Conservation (phyloP, 2,797 vertebrate genomes). For the Phrynocephalus forsythii region DNA sequence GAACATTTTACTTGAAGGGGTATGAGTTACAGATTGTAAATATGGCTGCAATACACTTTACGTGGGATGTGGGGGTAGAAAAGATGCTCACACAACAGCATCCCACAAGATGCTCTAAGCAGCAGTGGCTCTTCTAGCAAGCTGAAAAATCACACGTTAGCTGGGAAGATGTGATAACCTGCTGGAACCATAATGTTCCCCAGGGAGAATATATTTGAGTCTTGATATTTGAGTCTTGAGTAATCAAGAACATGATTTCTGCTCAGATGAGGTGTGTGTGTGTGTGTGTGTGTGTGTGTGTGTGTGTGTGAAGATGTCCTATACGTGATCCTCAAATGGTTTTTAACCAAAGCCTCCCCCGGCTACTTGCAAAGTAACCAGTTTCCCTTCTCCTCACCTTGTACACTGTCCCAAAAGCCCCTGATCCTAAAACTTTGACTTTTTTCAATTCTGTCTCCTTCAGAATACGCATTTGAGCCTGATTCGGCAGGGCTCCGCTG, state of each 20-base stretch:
- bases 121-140: too few species aligned
- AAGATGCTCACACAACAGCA: neutral
- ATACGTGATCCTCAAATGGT: neutral
- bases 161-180: neutral
- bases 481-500: slow-evolving; percentile 94
- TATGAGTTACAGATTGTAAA: neutral
- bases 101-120: neutral
- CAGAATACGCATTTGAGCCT: slow-evolving; percentile 97
- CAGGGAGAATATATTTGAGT: neutral
- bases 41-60: neutral
- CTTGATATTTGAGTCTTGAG: neutral
- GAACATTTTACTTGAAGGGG: neutral
- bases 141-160: neutral
- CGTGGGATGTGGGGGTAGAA: neutral
- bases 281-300: too few species aligned
- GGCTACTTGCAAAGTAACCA: neutral
- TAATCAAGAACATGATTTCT: neutral
- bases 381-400: slow-evolving; percentile 81
- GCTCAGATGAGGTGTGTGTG: neutral
- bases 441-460: slow-evolving; percentile 98
- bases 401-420: slow-evolving; percentile 95
- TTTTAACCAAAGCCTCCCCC: rapidly evolving
- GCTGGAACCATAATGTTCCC: neutral
- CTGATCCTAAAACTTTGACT: slow-evolving; percentile 92
- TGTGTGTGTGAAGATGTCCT: too few species aligned